phyloP scores from a whole-genome alignment of 1,140 invertebrate species.

The Pogonomyrmex barbatus region DNA sequence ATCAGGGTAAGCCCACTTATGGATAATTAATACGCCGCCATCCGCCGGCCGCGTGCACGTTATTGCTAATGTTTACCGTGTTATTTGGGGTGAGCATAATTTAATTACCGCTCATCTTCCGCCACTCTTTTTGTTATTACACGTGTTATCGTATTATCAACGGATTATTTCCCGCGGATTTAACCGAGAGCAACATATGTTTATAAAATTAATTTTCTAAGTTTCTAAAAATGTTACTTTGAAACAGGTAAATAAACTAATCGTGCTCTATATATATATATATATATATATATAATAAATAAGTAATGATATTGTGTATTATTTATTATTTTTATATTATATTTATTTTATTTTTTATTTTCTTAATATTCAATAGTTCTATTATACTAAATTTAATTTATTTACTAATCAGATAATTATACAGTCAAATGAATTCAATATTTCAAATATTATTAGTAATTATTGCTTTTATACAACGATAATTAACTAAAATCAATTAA shows the following conservation, averaged over 20 bases:
- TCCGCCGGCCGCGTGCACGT: not conserved
- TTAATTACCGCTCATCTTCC: slow-evolving; percentile 53
- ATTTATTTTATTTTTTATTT: not conserved
- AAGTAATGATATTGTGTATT: not conserved
- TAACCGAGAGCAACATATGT: slow-evolving; percentile 1
- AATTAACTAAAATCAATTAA: slow-evolving; percentile 10
- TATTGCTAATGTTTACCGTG: slow-evolving; percentile 49
- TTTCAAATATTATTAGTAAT: not conserved
- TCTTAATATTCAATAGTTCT: not conserved
- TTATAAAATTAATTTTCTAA: not conserved
- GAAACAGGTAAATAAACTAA: not conserved
- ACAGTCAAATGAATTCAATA: not conserved
- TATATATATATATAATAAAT: not conserved
- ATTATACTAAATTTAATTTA: too few species aligned
- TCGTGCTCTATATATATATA: not conserved
- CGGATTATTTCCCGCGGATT: slow-evolving; percentile 33
- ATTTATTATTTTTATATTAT: not conserved
- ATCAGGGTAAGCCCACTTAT: slow-evolving; percentile 39
- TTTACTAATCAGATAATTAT: not conserved
- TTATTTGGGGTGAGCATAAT: slow-evolving; percentile 42
- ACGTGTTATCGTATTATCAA: slow-evolving; percentile 22
- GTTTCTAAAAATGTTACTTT: not conserved
- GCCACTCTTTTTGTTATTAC: slow-evolving; percentile 38
- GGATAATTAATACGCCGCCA: slow-evolving; percentile 35
- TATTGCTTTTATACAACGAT: not conserved